phyloP scores from a whole-genome alignment of 1,140 invertebrate species.

The Uloborus diversus region DNA sequence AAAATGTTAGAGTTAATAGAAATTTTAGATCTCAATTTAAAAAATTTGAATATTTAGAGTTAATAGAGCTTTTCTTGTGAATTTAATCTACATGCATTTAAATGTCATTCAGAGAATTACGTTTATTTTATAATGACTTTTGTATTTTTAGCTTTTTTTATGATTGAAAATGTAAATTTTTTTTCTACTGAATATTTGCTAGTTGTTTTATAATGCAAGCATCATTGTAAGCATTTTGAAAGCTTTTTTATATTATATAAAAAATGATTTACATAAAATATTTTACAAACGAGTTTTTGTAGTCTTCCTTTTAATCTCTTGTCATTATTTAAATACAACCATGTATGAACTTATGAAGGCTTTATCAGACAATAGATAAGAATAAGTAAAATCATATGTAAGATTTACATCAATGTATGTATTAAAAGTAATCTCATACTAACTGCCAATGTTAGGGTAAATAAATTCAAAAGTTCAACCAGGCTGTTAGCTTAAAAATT shows the following conservation, averaged over 20 bases:
- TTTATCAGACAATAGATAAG: no score
- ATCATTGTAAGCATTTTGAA: background rate
- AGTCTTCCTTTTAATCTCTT: background rate
- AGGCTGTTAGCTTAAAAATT: no score
- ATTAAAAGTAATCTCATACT: no score
- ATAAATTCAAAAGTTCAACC: no score
- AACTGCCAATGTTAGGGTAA: no score
- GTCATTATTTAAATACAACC: background rate
- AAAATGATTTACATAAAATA: slow-evolving; percentile 49
- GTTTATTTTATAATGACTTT: background rate
- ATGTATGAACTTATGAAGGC: no score
- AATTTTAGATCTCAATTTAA: background rate
- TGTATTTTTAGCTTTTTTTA: background rate
- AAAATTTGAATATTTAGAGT: background rate
- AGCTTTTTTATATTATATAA: background rate
- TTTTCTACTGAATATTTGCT: no score
- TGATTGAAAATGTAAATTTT: no score
- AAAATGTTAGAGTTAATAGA: no score
- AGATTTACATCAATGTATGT: no score
- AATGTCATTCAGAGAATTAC: background rate
- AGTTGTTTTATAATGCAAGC: background rate
- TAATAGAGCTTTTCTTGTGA: background rate
- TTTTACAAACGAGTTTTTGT: slow-evolving; percentile 29
- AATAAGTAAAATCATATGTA: no score
- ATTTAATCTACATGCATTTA: background rate